Conservation (phyloP, 2,797 vertebrate species). For the Delichon dasypus region DNA sequence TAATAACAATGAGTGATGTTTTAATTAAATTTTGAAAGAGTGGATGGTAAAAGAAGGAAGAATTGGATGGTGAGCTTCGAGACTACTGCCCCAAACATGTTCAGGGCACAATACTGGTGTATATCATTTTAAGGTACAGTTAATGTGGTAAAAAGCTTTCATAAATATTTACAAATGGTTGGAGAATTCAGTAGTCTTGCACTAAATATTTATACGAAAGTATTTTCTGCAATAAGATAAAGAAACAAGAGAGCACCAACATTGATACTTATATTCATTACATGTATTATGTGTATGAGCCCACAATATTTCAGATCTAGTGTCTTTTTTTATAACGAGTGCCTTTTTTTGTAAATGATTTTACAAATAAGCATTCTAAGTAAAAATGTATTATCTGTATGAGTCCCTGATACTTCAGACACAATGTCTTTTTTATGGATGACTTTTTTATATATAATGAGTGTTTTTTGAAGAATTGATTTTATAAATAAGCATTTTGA, state of each 20-base stretch:
- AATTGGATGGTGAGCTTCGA: background rate
- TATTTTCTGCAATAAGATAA: background rate
- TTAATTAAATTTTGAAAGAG: background rate
- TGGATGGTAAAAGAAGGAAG: background rate
- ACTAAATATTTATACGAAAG: background rate
- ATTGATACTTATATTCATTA: background rate
- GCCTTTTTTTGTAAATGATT: background rate
- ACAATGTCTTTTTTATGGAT: background rate
- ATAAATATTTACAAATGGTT: background rate
- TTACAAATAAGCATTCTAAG: background rate
- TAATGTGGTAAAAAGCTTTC: background rate
- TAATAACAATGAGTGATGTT: background rate
- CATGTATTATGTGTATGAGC: background rate
- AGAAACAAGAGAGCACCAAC: background rate
- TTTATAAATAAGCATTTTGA: background rate
- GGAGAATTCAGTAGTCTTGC: background rate
- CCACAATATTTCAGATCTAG: background rate
- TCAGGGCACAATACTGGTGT: background rate
- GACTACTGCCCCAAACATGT: background rate
- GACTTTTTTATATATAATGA: background rate
- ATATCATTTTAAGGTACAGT: accelerated
- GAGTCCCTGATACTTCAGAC: background rate
- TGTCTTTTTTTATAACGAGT: background rate
- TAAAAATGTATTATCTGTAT: background rate
- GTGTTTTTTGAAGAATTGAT: background rate